phyloP scores from a whole-genome alignment of 2,888 invertebrate genomes.

The Folsomia candida region DNA sequence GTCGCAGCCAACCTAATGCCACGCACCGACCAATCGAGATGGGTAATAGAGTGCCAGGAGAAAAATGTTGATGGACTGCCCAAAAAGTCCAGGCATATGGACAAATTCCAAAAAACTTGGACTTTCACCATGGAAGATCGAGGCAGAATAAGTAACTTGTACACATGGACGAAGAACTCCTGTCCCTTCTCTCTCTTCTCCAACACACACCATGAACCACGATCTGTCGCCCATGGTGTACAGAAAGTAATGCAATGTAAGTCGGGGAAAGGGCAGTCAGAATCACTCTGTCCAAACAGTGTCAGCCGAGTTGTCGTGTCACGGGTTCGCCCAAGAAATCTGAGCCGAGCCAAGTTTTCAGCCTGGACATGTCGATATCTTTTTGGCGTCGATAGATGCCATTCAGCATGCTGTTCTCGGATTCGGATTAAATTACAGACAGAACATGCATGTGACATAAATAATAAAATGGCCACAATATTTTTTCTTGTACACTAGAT shows the following conservation, averaged over 20 bases:
- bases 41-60: neutral
- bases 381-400: neutral
- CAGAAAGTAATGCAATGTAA: neutral
- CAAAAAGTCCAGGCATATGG: slow-evolving; percentile 26
- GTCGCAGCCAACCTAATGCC: neutral
- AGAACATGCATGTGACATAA: too few species aligned
- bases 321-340: neutral
- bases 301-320: neutral
- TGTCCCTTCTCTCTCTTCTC: too few species aligned
- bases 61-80: neutral
- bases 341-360: neutral
- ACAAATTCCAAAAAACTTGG: slow-evolving; percentile 28
- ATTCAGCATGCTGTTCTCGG: too few species aligned
- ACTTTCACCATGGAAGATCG: neutral
- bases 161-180: neutral
- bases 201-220: neutral
- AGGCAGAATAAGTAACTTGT: neutral
- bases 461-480: too few species aligned
- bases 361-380: neutral
- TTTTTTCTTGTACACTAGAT: too few species aligned
- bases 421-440: too few species aligned
- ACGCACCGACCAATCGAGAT: neutral
- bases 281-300: neutral
- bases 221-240: neutral
- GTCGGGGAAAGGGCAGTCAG: neutral